Evolutionary conservation across 2,797 vertebrate genomes (phyloP).

Genomic region (Takifugu ocellatus): DNA sequence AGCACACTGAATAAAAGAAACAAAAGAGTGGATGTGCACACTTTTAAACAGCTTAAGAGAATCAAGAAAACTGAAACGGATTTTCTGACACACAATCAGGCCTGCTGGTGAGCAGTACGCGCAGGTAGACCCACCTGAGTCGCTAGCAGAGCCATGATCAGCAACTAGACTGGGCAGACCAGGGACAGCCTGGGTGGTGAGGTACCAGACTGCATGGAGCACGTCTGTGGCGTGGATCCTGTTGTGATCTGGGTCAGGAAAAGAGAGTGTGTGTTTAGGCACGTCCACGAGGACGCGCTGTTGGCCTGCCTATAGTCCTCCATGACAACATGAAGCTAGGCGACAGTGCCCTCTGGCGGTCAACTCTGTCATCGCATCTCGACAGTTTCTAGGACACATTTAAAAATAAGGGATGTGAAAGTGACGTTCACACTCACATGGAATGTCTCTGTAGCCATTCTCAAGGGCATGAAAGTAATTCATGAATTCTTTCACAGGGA

Average conservation of each 20-base stretch:
- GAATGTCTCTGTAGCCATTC: slow-evolving; percentile 96
- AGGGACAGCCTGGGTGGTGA: slow-evolving; percentile 92
- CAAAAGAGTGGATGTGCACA: slow-evolving; percentile 6
- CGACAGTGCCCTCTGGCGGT: slow-evolving; percentile 47
- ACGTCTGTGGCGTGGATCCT: slow-evolving; percentile 98
- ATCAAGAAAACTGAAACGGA: slow-evolving; percentile 1
- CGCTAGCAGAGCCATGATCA: slow-evolving; percentile 86
- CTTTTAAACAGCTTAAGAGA: slow-evolving; percentile 19
- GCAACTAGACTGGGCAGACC: slow-evolving; percentile 85
- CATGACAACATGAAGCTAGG: neutral
- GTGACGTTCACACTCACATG: slow-evolving; percentile 76
- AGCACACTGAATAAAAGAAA: slow-evolving; percentile 19
- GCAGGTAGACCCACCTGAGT: slow-evolving; percentile 81
- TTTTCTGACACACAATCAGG: neutral
- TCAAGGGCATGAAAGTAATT: slow-evolving; percentile 98
- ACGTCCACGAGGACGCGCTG: slow-evolving; percentile 58
- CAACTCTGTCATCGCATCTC: slow-evolving; percentile 14
- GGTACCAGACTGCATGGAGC: slow-evolving; percentile 97
- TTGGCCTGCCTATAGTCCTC: slow-evolving; percentile 18
- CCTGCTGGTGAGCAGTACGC: neutral
- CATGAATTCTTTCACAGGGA: slow-evolving; percentile 95
- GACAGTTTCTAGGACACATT: neutral
- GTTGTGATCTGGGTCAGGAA: slow-evolving; percentile 87
- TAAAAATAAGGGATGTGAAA: neutral
- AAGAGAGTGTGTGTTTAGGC: slow-evolving; percentile 8